Conservation (phyloP, 2,113 vertebrate genomes). For the Myotis yumanensis region DNA sequence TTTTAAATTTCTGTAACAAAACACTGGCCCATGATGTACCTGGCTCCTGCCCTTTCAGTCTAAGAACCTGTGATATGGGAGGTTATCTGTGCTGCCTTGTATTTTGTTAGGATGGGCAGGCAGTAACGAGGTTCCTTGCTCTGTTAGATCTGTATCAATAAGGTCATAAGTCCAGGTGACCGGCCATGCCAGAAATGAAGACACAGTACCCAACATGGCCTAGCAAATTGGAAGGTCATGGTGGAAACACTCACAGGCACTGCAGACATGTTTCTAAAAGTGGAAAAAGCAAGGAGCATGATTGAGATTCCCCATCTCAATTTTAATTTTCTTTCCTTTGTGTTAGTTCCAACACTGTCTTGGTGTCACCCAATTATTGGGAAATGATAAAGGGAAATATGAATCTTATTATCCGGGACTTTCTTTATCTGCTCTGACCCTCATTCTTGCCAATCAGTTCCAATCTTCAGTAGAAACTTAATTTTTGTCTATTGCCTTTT, state of each 20-base stretch:
- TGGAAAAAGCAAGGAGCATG: background rate
- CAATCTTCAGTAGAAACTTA: constrained; percentile 31
- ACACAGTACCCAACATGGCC: background rate
- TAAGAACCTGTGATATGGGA: background rate
- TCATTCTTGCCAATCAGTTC: constrained; percentile 43
- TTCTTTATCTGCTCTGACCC: constrained; percentile 38
- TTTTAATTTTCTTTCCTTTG: constrained; percentile 49
- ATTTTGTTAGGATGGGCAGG: background rate
- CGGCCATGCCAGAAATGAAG: background rate
- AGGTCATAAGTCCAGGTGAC: background rate
- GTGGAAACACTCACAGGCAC: background rate
- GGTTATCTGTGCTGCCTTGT: background rate
- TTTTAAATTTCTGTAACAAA: background rate
- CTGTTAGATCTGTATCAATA: background rate
- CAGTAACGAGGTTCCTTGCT: background rate
- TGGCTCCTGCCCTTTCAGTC: background rate
- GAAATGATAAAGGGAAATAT: constrained; percentile 55
- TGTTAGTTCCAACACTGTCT: background rate
- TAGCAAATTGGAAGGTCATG: background rate
- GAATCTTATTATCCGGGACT: constrained; percentile 45
- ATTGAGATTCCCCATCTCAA: background rate
- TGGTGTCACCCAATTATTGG: background rate
- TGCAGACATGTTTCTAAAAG: background rate
- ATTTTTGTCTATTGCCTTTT: constrained; percentile 51
- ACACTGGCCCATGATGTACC: background rate